Evolutionary conservation across 2,888 invertebrate species (phyloP).

Genomic region (Rhingia rostrata): DNA sequence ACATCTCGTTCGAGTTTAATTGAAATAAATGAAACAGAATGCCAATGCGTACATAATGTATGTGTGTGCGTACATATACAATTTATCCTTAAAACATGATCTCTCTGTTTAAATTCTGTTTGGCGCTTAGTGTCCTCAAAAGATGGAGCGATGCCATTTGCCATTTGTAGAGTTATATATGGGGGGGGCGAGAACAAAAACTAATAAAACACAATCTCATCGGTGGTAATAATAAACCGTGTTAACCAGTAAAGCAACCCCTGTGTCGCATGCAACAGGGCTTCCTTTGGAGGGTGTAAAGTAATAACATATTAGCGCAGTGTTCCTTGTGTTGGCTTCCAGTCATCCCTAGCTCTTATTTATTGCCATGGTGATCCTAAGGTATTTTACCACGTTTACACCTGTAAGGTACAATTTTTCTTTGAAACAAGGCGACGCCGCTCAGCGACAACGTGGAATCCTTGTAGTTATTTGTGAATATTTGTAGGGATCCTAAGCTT

Average conservation of each 20-base stretch:
- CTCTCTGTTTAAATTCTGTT: constrained; percentile 41
- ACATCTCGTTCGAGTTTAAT: constrained; percentile 37
- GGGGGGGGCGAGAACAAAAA: not conserved
- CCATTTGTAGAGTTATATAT: not conserved
- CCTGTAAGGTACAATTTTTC: constrained; percentile 59
- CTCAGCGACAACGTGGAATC: not conserved
- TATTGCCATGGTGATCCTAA: constrained; percentile 67
- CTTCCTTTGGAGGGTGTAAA: constrained; percentile 32
- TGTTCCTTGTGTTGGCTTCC: constrained; percentile 26
- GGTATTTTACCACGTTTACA: constrained; percentile 64
- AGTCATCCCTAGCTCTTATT: constrained; percentile 58
- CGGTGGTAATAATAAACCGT: constrained; percentile 71
- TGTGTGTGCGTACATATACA: not conserved
- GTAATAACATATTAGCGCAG: constrained; percentile 66
- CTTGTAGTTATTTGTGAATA: constrained; percentile 63
- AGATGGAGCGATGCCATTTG: constrained; percentile 30
- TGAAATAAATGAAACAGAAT: constrained; percentile 66
- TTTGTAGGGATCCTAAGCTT: constrained; percentile 45
- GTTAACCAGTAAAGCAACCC: constrained; percentile 44
- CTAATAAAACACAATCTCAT: constrained; percentile 65
- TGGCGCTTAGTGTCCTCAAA: constrained; percentile 20
- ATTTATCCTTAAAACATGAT: constrained; percentile 53
- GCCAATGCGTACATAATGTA: constrained; percentile 11
- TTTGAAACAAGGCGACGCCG: not conserved
- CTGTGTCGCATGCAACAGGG: constrained; percentile 57